Conservation (phyloP, 2,888 invertebrate genomes). For the Baccha elongata region DNA sequence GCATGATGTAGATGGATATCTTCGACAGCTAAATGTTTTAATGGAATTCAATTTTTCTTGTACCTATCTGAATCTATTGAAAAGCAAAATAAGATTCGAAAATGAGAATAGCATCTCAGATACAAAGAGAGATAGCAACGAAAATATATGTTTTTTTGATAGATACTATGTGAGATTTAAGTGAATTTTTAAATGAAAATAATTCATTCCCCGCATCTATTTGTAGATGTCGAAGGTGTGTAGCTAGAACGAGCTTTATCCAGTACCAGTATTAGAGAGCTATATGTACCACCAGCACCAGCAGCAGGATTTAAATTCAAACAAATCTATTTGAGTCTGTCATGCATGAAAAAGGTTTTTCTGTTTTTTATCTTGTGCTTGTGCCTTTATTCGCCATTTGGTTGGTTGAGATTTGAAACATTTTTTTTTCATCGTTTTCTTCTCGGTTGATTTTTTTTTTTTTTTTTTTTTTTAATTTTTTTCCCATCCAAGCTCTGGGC, state of each 20-base stretch:
- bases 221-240: constrained; percentile 38
- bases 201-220: constrained; percentile 47
- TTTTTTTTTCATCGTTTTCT: constrained; percentile 50
- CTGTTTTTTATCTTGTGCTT: constrained; percentile 70
- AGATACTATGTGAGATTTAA: constrained; percentile 24
- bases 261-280: not conserved
- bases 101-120: constrained; percentile 53
- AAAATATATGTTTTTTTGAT: constrained; percentile 16
- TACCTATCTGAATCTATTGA: constrained; percentile 9
- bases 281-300: constrained; percentile 38
- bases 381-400: constrained; percentile 73
- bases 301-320: constrained; percentile 72
- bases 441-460: constrained; percentile 40
- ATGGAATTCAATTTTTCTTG: constrained; percentile 30
- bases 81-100: constrained; percentile 25
- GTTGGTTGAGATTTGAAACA: constrained; percentile 69
- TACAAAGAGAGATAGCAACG: constrained; percentile 18
- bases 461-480: constrained; percentile 36
- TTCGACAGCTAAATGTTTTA: constrained; percentile 52
- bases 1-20: constrained; percentile 22
- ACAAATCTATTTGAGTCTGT: constrained; percentile 73
- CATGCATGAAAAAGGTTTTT: constrained; percentile 74
- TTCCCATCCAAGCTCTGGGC: constrained; percentile 46
- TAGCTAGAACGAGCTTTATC: constrained; percentile 47
- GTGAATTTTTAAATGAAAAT: constrained; percentile 65